Evolutionary conservation across 1,140 invertebrate genomes (phyloP).

Genomic region (Harlomillsia oculata): DNA sequence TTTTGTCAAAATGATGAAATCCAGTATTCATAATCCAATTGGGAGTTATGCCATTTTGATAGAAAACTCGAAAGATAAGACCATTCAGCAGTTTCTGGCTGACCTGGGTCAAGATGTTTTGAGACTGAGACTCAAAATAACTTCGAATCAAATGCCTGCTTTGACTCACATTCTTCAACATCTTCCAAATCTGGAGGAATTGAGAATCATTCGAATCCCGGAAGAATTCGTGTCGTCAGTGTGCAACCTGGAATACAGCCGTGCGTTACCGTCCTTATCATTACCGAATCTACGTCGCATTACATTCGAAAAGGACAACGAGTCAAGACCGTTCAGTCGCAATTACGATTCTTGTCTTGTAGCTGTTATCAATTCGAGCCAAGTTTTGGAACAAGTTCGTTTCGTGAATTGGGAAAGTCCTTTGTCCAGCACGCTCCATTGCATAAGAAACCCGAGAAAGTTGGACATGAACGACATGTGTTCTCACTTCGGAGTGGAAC

Average conservation of each 20-base stretch:
- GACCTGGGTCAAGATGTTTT: background rate
- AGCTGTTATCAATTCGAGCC: background rate
- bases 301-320: background rate
- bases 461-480: background rate
- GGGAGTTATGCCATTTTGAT: background rate
- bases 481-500: too few relatives aligned
- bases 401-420: conserved; percentile 1
- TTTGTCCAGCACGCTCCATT: background rate
- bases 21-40: conserved; percentile 1
- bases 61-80: background rate
- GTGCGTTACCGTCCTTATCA: too few relatives aligned
- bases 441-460: background rate
- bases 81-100: background rate
- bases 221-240: background rate
- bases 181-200: background rate
- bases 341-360: background rate
- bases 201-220: background rate
- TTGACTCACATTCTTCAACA: background rate
- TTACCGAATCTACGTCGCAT: background rate
- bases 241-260: background rate
- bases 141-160: background rate
- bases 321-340: background rate
- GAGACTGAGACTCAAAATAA: background rate
- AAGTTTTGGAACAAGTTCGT: background rate
- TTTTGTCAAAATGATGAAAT: conserved; percentile 4